Evolutionary conservation across 1,140 invertebrate genomes (phyloP), one percentile per base, ranked within the genome.

Genomic region (Drosophila equinoxialis): DNA sequence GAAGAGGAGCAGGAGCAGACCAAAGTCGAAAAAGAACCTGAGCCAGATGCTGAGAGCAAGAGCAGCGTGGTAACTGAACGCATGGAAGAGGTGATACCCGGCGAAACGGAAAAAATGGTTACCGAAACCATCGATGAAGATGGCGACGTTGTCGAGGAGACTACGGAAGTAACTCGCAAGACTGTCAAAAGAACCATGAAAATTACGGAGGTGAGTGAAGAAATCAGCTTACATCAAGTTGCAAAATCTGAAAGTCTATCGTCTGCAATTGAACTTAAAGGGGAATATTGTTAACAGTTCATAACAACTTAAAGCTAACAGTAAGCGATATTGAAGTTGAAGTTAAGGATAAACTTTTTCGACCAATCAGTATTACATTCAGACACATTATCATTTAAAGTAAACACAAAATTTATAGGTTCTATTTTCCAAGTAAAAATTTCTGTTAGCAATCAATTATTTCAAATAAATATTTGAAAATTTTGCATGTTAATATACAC

Each of bases 151-250:
- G 87, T 91, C 7, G 90, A 91, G 68, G 90, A 91, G 65, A 90
- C 87, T 23, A 91, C 90, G 20, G 81, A 91, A 71, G 82, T 91
- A 1, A 91, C 84, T 45, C 81, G 90, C 60, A 91, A 91, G 63
- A 86, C 83, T 20, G 89, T 91, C 14, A 91, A 91, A 73, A 79
- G 90, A 37, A 91, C 90, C 64, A 91, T 91, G 90, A 91, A 91
- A 86, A 91, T 91, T 45, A 91, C 90, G 58, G 90, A 91, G 90
- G 90, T 91, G 45, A 87, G 90, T 90, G 1, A 33, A 1, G n/a
- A 17, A 2, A 48, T 2, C 37, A 58, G 6, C 55, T 37, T 23
- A 65, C 4, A 7, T 17, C 37, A 42, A 33, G 20, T 48, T 17
- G 37, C 10, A 13, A 37, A 5, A 13, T 39, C 11, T 11, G 13